Evolutionary conservation across 2,888 invertebrate species (phyloP).

Genomic region (Barypeithes pellucidus): DNA sequence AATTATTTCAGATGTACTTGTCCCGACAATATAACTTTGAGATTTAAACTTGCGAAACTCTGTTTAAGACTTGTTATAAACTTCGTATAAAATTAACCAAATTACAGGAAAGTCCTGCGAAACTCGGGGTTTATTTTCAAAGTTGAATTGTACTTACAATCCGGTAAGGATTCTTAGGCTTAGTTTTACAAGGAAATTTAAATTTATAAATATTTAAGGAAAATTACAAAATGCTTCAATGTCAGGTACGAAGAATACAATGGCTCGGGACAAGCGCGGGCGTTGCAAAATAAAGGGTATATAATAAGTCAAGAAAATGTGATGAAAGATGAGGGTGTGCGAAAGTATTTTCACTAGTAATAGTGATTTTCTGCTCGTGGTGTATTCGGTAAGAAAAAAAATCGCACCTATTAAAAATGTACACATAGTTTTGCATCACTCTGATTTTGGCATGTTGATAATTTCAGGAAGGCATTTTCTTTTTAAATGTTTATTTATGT

Average conservation of each 20-base stretch:
- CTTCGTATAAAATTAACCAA: slow-evolving; percentile 13
- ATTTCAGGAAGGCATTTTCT: too few relatives aligned
- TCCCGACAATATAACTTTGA: neutral
- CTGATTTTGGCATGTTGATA: too few relatives aligned
- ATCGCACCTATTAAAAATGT: too few relatives aligned
- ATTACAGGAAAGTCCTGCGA: neutral
- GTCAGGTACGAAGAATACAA: neutral
- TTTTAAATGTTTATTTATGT: too few relatives aligned
- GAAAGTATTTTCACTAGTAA: too few relatives aligned
- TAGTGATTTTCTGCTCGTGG: too few relatives aligned
- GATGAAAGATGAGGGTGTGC: too few relatives aligned
- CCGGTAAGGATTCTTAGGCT: neutral
- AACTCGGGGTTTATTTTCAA: neutral
- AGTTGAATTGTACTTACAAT: slow-evolving; percentile 1
- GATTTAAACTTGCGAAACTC: neutral
- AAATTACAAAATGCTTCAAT: neutral
- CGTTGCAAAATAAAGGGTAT: too few relatives aligned
- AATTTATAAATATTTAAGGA: neutral
- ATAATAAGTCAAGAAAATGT: too few relatives aligned
- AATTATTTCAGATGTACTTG: neutral
- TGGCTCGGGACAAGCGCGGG: neutral
- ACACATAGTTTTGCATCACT: too few relatives aligned
- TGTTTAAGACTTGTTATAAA: slow-evolving; percentile 1
- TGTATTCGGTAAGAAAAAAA: too few relatives aligned
- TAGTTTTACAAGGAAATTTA: neutral